These are phyloP conservation scores for Drosophila azteca DNA, from an alignment of 1,140 invertebrate genomes.

Conservation along the genomic window DNA sequence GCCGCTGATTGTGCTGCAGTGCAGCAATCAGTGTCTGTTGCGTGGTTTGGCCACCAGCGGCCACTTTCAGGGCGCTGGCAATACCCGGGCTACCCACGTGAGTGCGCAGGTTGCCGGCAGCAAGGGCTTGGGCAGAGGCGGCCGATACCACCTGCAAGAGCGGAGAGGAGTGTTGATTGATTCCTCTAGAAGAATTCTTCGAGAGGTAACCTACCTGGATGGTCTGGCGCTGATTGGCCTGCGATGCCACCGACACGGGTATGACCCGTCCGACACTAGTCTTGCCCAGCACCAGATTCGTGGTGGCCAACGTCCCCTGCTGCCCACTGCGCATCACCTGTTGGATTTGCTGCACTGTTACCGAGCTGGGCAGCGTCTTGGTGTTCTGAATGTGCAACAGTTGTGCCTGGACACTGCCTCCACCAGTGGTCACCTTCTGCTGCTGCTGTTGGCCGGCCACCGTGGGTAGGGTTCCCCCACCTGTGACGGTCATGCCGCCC, in stretches of 20 bases:
- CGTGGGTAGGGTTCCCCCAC: constrained; percentile 36
- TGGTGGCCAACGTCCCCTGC: constrained; percentile 58
- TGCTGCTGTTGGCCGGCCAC: constrained; percentile 45
- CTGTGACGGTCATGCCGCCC: constrained; percentile 77
- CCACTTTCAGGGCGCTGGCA: constrained; percentile 84
- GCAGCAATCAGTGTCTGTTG: constrained; percentile 83
- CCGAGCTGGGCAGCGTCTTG: constrained; percentile 87
- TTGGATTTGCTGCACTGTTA: constrained; percentile 91
- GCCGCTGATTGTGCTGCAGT: constrained; percentile 83
- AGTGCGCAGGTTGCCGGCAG: constrained; percentile 83
- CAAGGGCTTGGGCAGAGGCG: constrained; percentile 84
- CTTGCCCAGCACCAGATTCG: constrained; percentile 79
- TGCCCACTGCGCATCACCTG: constrained; percentile 89
- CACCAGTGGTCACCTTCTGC: constrained; percentile 35
- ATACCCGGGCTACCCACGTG: constrained; percentile 82
- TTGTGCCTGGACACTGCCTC: constrained; percentile 73
- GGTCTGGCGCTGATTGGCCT: constrained; percentile 77
- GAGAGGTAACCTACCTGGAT: constrained; percentile 70
- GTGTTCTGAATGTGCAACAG: constrained; percentile 81
- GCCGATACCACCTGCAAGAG: constrained; percentile 84
- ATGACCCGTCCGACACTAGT: constrained; percentile 81
- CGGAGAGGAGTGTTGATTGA: not conserved
- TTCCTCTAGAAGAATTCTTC: not conserved
- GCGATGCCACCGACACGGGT: constrained; percentile 81
- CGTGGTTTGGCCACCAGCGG: constrained; percentile 68